These are phyloP conservation scores for Leptoclinus maculatus DNA, from an alignment of 2,797 vertebrate species.

Conservation along the genomic window DNA sequence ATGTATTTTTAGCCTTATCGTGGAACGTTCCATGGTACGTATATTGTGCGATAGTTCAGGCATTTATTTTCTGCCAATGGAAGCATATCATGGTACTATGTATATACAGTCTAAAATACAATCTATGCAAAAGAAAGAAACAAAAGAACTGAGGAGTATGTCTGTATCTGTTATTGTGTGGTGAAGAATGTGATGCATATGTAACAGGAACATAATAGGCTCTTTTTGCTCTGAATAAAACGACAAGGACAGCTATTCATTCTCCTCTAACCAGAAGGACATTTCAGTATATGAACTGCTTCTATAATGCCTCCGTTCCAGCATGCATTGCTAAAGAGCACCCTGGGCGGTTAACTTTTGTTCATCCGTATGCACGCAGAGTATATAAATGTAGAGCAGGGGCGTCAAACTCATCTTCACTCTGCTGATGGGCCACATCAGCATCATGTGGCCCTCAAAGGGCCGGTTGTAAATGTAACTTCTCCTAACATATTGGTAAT, in stretches of 20 bases:
- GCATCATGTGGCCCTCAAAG: no score
- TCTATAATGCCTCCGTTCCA: conserved; percentile 16
- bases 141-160: background rate
- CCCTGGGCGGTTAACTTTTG: conserved; percentile 3
- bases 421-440: no score
- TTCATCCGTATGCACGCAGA: background rate
- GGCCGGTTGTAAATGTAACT: no score
- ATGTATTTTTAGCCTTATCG: background rate
- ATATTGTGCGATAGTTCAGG: background rate
- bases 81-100: no score
- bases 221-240: background rate
- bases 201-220: background rate
- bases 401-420: no score
- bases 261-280: background rate
- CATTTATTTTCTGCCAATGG: background rate
- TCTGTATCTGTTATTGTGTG: background rate
- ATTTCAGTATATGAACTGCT: conserved; percentile 6
- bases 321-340: conserved; percentile 19
- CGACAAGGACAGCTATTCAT: background rate
- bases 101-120: background rate
- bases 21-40: background rate
- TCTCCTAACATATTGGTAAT: no score
- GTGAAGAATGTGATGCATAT: background rate
- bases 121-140: background rate
- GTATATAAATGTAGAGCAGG: background rate